A percentile compares a stretch with the other conserved stretches of the same genome.
These are phyloP conservation scores for Iselma pallidipennis DNA, from an alignment of 2,888 invertebrate species.

Conservation along the genomic window DNA sequence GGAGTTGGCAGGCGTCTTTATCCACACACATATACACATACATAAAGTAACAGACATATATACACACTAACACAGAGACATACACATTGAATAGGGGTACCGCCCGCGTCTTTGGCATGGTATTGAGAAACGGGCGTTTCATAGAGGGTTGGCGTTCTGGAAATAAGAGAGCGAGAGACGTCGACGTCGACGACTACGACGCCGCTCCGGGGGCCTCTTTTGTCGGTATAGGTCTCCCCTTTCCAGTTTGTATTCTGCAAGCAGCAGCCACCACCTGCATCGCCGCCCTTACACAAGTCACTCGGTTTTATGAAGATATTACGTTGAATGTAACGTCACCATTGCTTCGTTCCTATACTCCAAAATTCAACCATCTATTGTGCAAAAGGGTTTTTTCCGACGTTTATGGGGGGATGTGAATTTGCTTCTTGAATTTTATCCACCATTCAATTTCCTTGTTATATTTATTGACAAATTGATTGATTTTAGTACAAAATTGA, in stretches of 20 bases:
- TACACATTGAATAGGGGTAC: slow-evolving; percentile 3
- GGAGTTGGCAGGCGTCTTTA: slow-evolving; percentile 3
- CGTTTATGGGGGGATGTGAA: background rate
- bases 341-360: background rate
- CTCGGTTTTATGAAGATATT: slow-evolving; percentile 1
- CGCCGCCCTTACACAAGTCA: background rate
- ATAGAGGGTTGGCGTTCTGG: slow-evolving; percentile 1
- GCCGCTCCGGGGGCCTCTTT: slow-evolving; percentile 1
- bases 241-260: background rate
- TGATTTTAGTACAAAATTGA: background rate
- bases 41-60: no score
- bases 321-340: background rate
- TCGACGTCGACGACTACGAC: background rate
- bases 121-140: slow-evolving; percentile 1
- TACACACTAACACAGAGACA: no score
- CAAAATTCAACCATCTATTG: background rate
- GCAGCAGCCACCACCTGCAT: slow-evolving; percentile 1
- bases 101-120: slow-evolving; percentile 2
- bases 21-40: background rate
- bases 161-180: background rate
- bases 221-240: background rate
- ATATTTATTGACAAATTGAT: background rate
- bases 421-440: background rate
- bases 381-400: background rate
- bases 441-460: background rate